Base-by-base conservation (phyloP, 37 sponge, comb jelly and placozoan genomes). In the Bolinopsis microptera region DNA sequence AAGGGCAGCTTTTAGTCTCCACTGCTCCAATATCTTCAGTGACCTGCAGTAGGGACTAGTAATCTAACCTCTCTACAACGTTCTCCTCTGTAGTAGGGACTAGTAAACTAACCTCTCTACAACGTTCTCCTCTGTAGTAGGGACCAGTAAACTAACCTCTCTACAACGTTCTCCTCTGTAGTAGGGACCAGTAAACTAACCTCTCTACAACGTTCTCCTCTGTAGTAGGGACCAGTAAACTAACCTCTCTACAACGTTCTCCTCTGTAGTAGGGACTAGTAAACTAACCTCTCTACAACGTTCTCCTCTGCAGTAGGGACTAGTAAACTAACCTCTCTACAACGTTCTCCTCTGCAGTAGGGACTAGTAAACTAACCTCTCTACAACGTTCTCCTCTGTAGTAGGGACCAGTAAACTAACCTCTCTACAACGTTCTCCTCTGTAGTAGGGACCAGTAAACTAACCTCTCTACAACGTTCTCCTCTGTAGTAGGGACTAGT, bases 1-100 rank as follows among this genome's bases (percentile, higher is more conserved):
- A 35, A 98, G 94, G 70, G 92, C 93, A 3, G 98, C 94, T 94
- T 98, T 97, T 95, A 95, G 95, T n/a, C 61, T 70, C 74, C 74
- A 70, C 21, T 70, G 74, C 3, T 22, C 30, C 26, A 70, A n/a
- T 24, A 70, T 70, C 25, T 26, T 22, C 21, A 48, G 61, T 13
- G 61, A 48, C 61, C 61, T 48, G 61, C 61, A 48, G n/a, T n/a
- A n/a, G n/a, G n/a, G n/a, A n/a, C n/a, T n/a, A n/a, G n/a, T n/a
- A n/a, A n/a, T n/a, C 61, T 48, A 13, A 48, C 61, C 95, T 94
- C 13, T 94, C 95, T 18, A 24, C 68, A 22, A 97, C 95, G 34
- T 98, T 98, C 24, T 69, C 68, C 26, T 94, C 77, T 5, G 93
- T 92, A 69, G 97, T 97, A 30, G 93, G 69, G 35, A 93, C 69